Conservation (phyloP, 2,888 invertebrate genomes). For the Lordiphosa andalusiaca region DNA sequence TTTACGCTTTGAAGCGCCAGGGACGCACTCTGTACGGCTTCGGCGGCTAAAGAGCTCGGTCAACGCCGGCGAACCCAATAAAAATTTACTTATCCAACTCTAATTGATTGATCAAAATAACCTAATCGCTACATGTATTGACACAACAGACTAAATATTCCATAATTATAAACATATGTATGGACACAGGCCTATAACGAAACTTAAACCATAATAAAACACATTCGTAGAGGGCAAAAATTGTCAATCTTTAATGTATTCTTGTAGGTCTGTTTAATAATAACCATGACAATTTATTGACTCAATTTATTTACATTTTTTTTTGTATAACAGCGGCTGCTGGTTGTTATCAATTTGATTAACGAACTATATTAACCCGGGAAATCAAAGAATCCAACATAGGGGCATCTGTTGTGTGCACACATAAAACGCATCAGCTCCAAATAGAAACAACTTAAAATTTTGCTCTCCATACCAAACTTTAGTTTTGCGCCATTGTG, state of each 20-base stretch:
- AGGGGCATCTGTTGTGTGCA: not conserved
- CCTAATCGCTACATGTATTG: not conserved
- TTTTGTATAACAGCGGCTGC: no score
- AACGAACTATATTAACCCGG: no score
- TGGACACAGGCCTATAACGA: not conserved
- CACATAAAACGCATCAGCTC: slow-evolving; percentile 4
- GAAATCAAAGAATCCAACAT: not conserved
- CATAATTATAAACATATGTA: slow-evolving; percentile 1
- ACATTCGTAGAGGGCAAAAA: slow-evolving; percentile 10
- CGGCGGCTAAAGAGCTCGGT: slow-evolving; percentile 82
- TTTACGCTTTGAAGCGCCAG: slow-evolving; percentile 91
- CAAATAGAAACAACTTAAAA: slow-evolving; percentile 41
- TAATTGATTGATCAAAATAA: slow-evolving; percentile 13
- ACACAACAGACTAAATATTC: slow-evolving; percentile 6
- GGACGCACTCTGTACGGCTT: slow-evolving; percentile 91
- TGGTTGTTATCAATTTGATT: no score
- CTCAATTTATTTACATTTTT: no score
- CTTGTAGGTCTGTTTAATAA: not conserved
- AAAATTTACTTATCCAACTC: not conserved
- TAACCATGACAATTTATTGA: not conserved
- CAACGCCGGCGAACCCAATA: no score
- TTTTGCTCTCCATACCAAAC: slow-evolving; percentile 39
- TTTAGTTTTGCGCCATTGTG: slow-evolving; percentile 2
- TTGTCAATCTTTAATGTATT: not conserved
- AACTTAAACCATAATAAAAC: not conserved